Base-by-base conservation (phyloP, 1,140 invertebrate species). In the Aplysia californica region DNA sequence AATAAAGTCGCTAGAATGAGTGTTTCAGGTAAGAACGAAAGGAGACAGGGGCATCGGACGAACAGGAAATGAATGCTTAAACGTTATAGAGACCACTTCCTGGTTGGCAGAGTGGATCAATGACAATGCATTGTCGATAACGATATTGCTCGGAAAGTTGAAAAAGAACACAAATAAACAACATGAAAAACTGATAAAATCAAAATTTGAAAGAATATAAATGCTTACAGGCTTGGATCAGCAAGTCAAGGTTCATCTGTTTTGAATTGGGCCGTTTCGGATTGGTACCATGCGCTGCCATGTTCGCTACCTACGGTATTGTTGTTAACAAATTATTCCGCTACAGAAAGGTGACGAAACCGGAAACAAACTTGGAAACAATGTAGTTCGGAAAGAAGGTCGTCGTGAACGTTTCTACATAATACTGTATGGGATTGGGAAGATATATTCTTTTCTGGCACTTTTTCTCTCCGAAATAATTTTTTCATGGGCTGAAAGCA, bases 1-100 rank as follows among this genome's bases (percentile, higher is more conserved):
- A 15, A 15, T 50, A 10, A 15, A 50, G 44, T 15, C 58, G 21
- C 6, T 23, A 6, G 21, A 6, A 23, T 59, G 21, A 23, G 6
- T 5, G 31, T 59, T 23, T 23, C 58, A 29, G 58, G 21, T 29
- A 23, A 59, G 58, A 23, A 15, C 31, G 6, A 23, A 59, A 23
- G 58, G n/a, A n/a, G 29, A 35, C 68, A 70, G 6, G 20, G 36
- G 31, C 23, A 56, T 44, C 66, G 66, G 66, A 71, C 26, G 41
- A 59, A 73, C 70, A 73, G 70, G 70, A 73, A 73, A 73, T 73
- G 56, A 73, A 29, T 38, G 55, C 66, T 68, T 68, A 33, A 39
- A 35, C n/a, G n/a, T n/a, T 59, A 21, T 15, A 36, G 5, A 36
- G 55, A 59, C 55, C 56, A 73, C 70, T 73, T 73, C 70, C 70